Evolutionary conservation across 2,797 vertebrate species (phyloP).

Genomic region (Scolopax bukidnonensis): DNA sequence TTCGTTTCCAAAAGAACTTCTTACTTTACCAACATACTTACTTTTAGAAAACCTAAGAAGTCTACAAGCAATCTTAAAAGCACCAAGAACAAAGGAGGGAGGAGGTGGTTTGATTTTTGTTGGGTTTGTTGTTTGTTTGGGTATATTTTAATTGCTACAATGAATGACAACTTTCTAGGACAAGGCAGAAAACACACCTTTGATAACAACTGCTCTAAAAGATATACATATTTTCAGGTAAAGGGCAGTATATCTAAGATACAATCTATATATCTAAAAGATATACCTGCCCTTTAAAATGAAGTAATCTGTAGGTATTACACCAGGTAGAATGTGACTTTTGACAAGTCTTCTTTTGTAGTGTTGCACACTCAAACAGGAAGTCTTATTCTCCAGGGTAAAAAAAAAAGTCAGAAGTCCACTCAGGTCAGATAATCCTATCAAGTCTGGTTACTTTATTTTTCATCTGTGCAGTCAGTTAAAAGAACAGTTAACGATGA

Average conservation of each 20-base stretch:
- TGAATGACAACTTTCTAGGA: not conserved
- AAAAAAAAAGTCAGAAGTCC: not conserved
- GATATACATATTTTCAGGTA: not conserved
- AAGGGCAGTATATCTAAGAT: too few species aligned
- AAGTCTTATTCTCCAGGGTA: not conserved
- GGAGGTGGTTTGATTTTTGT: not conserved
- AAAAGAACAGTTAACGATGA: constrained; percentile 62
- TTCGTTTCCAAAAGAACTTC: not conserved
- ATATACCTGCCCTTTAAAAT: not conserved
- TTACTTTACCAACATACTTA: not conserved
- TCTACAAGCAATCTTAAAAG: not conserved
- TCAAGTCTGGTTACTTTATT: constrained; percentile 67
- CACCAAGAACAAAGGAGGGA: rapidly evolving
- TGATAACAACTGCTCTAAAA: not conserved
- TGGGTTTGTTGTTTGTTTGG: not conserved
- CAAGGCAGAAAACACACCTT: not conserved
- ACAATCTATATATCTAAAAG: not conserved
- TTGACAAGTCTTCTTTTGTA: not conserved
- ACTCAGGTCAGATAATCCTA: not conserved
- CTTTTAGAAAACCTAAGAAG: not conserved
- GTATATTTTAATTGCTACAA: not conserved
- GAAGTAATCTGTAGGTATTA: not conserved
- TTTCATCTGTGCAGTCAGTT: constrained; percentile 63
- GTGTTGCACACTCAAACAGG: not conserved
- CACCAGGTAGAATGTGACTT: not conserved